Evolutionary conservation across 1,140 invertebrate species (phyloP).

Genomic region (Diachasma alloeum): DNA sequence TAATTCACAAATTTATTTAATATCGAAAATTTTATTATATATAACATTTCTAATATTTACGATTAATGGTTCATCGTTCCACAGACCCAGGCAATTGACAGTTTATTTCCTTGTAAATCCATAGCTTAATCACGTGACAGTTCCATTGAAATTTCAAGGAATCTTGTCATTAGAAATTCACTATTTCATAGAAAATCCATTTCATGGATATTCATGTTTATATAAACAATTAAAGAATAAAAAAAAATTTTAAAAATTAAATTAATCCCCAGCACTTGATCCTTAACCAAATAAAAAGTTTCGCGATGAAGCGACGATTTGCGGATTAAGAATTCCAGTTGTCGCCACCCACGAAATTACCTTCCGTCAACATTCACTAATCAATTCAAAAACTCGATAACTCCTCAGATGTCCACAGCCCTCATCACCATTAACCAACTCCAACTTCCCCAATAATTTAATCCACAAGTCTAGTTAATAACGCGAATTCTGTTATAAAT

Average conservation of each 20-base stretch:
- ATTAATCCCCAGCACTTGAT: background rate
- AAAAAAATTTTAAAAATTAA: background rate
- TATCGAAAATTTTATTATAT: no score
- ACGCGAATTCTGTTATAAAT: background rate
- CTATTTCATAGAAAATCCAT: no score
- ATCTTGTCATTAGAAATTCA: no score
- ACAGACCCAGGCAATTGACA: no score
- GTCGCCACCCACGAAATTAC: background rate
- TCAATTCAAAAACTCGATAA: background rate
- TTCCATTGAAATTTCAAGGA: no score
- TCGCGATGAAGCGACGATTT: background rate
- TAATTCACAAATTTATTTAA: no score
- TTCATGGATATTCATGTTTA: no score
- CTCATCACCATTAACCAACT: background rate
- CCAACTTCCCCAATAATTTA: background rate
- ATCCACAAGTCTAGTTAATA: background rate
- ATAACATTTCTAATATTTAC: no score
- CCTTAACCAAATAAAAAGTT: background rate
- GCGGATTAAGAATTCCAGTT: background rate
- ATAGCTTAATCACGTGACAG: no score
- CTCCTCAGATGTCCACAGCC: background rate
- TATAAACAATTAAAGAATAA: background rate
- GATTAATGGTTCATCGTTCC: no score
- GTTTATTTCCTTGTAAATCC: no score
- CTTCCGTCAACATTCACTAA: background rate